Conservation (phyloP, 2,113 vertebrate species). For the Antechinus stuartii region DNA sequence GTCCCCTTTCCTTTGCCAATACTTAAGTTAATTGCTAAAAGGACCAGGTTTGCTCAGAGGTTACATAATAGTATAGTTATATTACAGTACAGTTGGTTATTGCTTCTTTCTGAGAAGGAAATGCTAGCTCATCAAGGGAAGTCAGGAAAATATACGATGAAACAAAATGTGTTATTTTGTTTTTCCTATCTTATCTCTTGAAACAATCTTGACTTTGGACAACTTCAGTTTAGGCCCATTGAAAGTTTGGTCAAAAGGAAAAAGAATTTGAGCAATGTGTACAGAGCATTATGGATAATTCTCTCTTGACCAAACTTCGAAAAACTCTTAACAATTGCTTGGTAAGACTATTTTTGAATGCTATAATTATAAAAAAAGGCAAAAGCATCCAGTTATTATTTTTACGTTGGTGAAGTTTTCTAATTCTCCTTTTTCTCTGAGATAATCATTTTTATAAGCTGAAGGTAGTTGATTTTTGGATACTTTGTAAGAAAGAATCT, state of each 20-base stretch:
- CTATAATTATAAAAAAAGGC: slow-evolving; percentile 39
- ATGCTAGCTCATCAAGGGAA: neutral
- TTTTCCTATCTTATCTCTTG: neutral
- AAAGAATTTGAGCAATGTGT: slow-evolving; percentile 21
- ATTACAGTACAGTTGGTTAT: neutral
- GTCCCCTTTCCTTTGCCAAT: slow-evolving; percentile 30
- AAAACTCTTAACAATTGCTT: slow-evolving; percentile 30
- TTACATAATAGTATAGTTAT: neutral
- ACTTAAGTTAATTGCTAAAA: slow-evolving; percentile 12
- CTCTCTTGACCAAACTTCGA: slow-evolving; percentile 30
- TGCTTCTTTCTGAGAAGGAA: neutral
- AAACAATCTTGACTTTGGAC: neutral
- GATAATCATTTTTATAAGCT: slow-evolving; percentile 53
- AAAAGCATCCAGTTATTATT: slow-evolving; percentile 41
- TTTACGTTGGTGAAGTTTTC: slow-evolving; percentile 42
- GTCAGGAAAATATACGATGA: neutral
- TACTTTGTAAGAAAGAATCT: slow-evolving; percentile 25
- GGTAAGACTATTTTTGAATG: slow-evolving; percentile 41
- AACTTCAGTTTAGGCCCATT: neutral
- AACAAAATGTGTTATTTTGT: neutral
- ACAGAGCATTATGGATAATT: slow-evolving; percentile 33
- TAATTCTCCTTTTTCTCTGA: slow-evolving; percentile 53
- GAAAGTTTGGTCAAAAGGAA: slow-evolving; percentile 2
- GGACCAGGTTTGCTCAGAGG: neutral
- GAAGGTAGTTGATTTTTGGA: slow-evolving; percentile 20